Conservation (phyloP, 2,888 invertebrate genomes). For the Spodoptera picta region DNA sequence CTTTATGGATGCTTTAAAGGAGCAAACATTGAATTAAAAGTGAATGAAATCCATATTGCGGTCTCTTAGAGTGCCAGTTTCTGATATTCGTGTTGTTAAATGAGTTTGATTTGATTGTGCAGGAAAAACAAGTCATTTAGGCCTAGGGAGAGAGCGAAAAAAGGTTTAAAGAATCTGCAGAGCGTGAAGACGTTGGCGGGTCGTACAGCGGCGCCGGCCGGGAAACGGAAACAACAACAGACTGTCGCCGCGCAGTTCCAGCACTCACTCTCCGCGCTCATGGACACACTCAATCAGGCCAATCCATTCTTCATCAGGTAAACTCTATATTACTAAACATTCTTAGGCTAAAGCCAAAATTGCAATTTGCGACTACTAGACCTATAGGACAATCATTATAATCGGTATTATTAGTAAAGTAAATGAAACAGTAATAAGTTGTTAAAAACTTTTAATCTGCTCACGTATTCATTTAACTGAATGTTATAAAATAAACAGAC, state of each 20-base stretch:
- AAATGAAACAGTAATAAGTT: too few relatives aligned
- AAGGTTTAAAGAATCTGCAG: constrained; percentile 96
- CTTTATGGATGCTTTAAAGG: constrained; percentile 21
- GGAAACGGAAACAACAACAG: constrained; percentile 94
- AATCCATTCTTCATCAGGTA: constrained; percentile 89
- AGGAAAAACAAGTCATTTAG: constrained; percentile 98
- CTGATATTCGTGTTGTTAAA: constrained; percentile 12
- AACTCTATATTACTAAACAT: neutral
- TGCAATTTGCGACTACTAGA: too few relatives aligned
- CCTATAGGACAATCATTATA: too few relatives aligned
- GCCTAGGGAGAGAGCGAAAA: constrained; percentile 95
- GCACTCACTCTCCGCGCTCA: constrained; percentile 96
- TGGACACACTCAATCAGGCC: constrained; percentile 96
- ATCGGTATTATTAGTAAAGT: too few relatives aligned
- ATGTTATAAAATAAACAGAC: too few relatives aligned
- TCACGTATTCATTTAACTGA: too few relatives aligned
- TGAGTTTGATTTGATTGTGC: constrained; percentile 57
- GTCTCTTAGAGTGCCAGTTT: constrained; percentile 41
- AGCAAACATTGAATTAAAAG: neutral
- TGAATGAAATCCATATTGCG: constrained; percentile 25
- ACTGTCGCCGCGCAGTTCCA: constrained; percentile 98
- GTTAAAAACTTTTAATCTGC: too few relatives aligned
- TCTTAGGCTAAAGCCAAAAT: too few relatives aligned
- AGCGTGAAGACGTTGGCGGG: constrained; percentile 97
- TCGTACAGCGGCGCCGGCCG: constrained; percentile 90